Percentiles rank a stretch among this genome's conserved stretches.
These are phyloP conservation scores for Yoshiicerus persimilis DNA, from an alignment of 1,140 invertebrate species.

Conservation along the genomic window DNA sequence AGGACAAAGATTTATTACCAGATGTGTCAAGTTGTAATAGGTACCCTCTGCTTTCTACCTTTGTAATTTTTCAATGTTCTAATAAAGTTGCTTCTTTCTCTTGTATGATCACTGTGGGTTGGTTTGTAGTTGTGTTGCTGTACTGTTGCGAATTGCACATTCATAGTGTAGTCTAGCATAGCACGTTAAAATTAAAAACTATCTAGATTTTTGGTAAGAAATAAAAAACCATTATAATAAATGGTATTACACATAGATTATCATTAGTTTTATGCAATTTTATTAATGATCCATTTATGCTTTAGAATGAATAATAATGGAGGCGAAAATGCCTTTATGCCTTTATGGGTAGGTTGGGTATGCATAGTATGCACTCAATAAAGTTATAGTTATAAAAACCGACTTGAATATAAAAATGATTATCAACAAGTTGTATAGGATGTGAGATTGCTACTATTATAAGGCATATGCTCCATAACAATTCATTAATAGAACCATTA, in stretches of 20 bases:
- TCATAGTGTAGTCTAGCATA: background rate
- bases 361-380: background rate
- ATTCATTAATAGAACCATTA: background rate
- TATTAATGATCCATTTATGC: too few relatives aligned
- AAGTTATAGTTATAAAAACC: background rate
- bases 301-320: too few relatives aligned
- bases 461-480: background rate
- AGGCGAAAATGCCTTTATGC: background rate
- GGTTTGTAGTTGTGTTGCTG: too few relatives aligned
- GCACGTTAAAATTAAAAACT: too few relatives aligned
- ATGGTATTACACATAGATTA: background rate
- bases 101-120: background rate
- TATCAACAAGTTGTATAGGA: background rate
- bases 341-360: background rate
- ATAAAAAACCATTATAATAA: background rate
- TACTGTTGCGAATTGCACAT: background rate
- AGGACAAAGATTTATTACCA: background rate
- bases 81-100: background rate
- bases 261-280: background rate
- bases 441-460: too few relatives aligned
- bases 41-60: background rate
- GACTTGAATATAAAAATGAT: background rate
- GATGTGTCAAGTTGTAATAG: background rate
- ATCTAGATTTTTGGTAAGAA: background rate
- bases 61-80: background rate